A percentile compares a stretch with the other conserved stretches of the same genome.
These are phyloP conservation scores for Tubulanus polymorphus DNA, from an alignment of 2,888 invertebrate genomes.

Conservation along the genomic window DNA sequence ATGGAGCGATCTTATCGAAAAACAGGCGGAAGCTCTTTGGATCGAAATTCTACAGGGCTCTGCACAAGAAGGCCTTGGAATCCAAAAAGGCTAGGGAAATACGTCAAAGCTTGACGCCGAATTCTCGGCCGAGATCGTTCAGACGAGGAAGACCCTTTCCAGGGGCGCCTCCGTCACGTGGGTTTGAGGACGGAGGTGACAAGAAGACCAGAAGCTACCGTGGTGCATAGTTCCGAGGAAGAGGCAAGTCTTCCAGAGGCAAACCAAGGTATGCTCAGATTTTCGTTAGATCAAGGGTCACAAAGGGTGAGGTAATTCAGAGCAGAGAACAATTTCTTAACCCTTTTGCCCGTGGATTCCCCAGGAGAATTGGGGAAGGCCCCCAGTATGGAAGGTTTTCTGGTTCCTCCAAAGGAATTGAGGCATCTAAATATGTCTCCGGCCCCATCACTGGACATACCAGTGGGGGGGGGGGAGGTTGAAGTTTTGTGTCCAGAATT, in stretches of 20 bases:
- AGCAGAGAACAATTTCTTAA: no score
- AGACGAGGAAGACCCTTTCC: no score
- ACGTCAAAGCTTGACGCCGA: background rate
- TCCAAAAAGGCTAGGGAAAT: background rate
- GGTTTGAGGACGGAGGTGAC: background rate
- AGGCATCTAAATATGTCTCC: background rate
- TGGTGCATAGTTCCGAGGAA: background rate
- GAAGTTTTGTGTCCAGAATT: background rate
- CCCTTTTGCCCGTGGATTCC: no score
- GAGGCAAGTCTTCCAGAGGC: background rate
- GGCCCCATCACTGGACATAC: background rate
- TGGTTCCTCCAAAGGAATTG: background rate
- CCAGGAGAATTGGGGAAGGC: no score
- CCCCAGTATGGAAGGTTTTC: no score
- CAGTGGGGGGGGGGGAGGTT: background rate
- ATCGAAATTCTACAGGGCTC: background rate
- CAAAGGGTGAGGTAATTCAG: no score
- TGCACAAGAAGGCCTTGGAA: background rate
- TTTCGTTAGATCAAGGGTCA: background rate
- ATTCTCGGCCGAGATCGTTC: no score
- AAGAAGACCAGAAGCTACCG: background rate
- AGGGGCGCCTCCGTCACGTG: background rate
- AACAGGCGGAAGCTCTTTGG: conserved; percentile 1
- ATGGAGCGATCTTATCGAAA: background rate
- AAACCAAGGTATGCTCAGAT: no score